Conservation (phyloP, 2,113 vertebrate genomes). For the Calyptommatus sinebrachiatus region DNA sequence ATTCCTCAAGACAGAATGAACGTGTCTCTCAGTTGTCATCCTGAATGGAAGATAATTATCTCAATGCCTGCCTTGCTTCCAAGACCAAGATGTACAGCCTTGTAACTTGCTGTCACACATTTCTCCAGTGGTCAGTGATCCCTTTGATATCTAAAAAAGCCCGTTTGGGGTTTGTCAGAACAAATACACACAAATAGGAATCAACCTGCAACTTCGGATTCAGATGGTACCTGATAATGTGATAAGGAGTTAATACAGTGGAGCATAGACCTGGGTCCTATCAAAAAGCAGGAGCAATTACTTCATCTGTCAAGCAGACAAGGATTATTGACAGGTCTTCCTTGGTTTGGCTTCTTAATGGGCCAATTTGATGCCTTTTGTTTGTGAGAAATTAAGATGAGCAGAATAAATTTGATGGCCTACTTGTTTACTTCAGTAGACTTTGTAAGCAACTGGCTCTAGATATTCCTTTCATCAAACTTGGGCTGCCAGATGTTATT, state of each 20-base stretch:
- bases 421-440: no score
- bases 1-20: conserved; percentile 66
- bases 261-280: neutral
- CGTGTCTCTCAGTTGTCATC: conserved; percentile 65
- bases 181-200: conserved; percentile 28
- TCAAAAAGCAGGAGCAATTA: neutral
- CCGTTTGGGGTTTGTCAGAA: neutral
- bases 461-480: no score
- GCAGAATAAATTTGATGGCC: no score
- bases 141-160: conserved; percentile 56
- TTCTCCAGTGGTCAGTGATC: neutral
- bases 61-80: conserved; percentile 59
- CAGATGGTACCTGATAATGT: neutral
- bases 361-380: neutral
- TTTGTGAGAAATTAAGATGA: no score
- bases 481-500: no score
- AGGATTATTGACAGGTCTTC: no score
- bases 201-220: conserved; percentile 22
- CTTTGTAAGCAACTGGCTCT: no score
- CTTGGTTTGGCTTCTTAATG: neutral
- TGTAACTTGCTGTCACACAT: conserved; percentile 58
- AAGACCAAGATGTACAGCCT: conserved; percentile 56
- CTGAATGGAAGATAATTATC: conserved; percentile 61
- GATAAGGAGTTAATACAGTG: neutral
- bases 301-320: no score